phyloP scores from a whole-genome alignment of 2,888 invertebrate species.

The Seladonia tumulorum region DNA sequence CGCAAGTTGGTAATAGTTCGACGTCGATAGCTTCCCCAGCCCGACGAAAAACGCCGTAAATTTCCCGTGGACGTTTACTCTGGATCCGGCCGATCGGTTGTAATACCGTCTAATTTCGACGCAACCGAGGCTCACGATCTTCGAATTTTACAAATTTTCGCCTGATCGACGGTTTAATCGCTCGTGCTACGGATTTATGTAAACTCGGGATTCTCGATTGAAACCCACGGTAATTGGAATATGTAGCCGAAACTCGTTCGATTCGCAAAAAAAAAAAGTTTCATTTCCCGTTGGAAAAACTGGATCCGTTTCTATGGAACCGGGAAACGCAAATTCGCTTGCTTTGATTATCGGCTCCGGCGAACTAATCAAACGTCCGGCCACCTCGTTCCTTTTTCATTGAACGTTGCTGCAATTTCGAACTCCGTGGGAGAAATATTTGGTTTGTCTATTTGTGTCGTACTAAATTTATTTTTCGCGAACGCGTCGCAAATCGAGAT shows the following conservation, averaged over 20 bases:
- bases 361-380: conserved; percentile 1
- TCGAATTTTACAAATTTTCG: neutral
- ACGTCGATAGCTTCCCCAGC: conserved; percentile 17
- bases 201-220: neutral
- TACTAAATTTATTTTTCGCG: neutral
- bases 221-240: neutral
- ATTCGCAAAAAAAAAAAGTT: neutral
- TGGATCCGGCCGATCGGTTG: neutral
- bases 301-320: neutral
- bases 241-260: neutral
- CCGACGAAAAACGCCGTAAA: conserved; percentile 7
- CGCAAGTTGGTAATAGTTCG: conserved; percentile 42
- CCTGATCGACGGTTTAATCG: neutral
- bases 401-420: neutral
- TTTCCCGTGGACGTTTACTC: neutral
- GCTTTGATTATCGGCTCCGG: neutral
- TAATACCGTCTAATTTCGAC: neutral
- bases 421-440: neutral
- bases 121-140: neutral
- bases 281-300: neutral
- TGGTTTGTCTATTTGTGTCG: neutral
- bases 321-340: conserved; percentile 13
- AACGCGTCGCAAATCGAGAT: neutral
- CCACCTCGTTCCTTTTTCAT: neutral
- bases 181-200: neutral